A percentile compares a stretch with the other conserved stretches of the same genome.
Conservation (phyloP, 2,888 invertebrate species). For the Troides helena region DNA sequence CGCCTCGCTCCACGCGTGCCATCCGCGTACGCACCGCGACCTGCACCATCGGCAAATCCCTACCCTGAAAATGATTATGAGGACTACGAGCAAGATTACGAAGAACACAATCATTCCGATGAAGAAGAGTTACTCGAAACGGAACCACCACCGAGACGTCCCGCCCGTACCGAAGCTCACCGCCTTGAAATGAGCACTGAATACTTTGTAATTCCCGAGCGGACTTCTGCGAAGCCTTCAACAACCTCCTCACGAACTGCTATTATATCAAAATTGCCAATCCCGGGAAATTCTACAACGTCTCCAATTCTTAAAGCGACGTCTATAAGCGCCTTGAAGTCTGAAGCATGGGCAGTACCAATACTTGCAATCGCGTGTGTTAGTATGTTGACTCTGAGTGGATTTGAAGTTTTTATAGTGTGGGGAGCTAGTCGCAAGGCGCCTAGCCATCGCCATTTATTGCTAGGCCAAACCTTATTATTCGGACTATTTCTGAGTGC, state of each 20-base stretch:
- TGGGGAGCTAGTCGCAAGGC: constrained; percentile 89
- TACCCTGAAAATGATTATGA: constrained; percentile 59
- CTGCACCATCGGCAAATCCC: constrained; percentile 49
- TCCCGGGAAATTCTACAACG: constrained; percentile 47
- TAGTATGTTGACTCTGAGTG: constrained; percentile 90
- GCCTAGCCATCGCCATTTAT: constrained; percentile 90
- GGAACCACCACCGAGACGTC: constrained; percentile 57
- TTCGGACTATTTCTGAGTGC: constrained; percentile 91
- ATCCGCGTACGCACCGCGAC: constrained; percentile 63
- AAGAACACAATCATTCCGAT: constrained; percentile 50
- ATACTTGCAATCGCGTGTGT: constrained; percentile 91
- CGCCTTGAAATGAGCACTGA: constrained; percentile 91
- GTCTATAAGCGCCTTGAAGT: constrained; percentile 74
- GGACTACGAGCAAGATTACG: constrained; percentile 64
- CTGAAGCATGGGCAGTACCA: constrained; percentile 95
- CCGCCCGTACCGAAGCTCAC: constrained; percentile 70
- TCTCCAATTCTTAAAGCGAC: constrained; percentile 46
- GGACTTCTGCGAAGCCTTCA: constrained; percentile 52
- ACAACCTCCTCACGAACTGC: constrained; percentile 58
- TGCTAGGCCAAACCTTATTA: constrained; percentile 92
- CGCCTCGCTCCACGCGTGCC: constrained; percentile 69
- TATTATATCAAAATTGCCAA: constrained; percentile 47
- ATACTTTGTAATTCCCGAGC: constrained; percentile 87
- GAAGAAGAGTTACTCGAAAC: constrained; percentile 47
- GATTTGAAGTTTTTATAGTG: constrained; percentile 94